These are phyloP conservation scores for Emesis russula DNA, from an alignment of 2,888 invertebrate species.

Conservation along the genomic window DNA sequence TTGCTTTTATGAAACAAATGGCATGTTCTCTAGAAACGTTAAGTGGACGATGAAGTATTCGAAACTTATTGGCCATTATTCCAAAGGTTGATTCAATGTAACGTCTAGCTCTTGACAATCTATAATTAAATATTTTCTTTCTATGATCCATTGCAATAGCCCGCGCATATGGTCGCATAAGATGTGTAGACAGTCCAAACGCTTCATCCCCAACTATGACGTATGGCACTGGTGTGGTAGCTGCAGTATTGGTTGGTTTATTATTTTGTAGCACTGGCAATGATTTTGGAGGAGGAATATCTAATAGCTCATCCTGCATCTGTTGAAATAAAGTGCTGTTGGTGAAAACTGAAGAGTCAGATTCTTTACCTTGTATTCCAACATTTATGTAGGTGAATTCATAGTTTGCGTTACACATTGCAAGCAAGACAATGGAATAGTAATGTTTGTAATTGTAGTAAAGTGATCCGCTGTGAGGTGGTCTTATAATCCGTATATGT, in stretches of 20 bases:
- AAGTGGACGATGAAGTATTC: slow-evolving; percentile 55
- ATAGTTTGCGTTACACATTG: no score
- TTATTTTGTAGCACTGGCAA: slow-evolving; percentile 54
- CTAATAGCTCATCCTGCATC: slow-evolving; percentile 74
- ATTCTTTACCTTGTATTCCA: no score
- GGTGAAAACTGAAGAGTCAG: slow-evolving; percentile 60
- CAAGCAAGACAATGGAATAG: no score
- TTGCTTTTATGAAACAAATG: slow-evolving; percentile 58
- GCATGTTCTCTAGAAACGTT: slow-evolving; percentile 52
- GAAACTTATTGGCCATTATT: slow-evolving; percentile 71
- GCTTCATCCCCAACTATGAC: not conserved
- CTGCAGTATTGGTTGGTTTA: slow-evolving; percentile 62
- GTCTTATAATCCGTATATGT: no score
- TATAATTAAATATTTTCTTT: slow-evolving; percentile 74
- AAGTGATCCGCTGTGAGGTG: no score
- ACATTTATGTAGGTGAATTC: no score
- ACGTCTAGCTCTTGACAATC: slow-evolving; percentile 58
- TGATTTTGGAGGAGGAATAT: slow-evolving; percentile 71
- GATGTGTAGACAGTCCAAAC: slow-evolving; percentile 46
- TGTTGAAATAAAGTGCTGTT: slow-evolving; percentile 65
- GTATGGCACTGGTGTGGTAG: slow-evolving; percentile 33
- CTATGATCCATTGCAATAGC: slow-evolving; percentile 70
- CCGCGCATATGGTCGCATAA: slow-evolving; percentile 82
- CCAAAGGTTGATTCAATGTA: slow-evolving; percentile 73
- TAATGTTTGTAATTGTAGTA: no score